Percentiles rank a stretch among this genome's conserved stretches.
Evolutionary conservation across 2,888 invertebrate genomes (phyloP).

Genomic region (Morinoia aosen): DNA sequence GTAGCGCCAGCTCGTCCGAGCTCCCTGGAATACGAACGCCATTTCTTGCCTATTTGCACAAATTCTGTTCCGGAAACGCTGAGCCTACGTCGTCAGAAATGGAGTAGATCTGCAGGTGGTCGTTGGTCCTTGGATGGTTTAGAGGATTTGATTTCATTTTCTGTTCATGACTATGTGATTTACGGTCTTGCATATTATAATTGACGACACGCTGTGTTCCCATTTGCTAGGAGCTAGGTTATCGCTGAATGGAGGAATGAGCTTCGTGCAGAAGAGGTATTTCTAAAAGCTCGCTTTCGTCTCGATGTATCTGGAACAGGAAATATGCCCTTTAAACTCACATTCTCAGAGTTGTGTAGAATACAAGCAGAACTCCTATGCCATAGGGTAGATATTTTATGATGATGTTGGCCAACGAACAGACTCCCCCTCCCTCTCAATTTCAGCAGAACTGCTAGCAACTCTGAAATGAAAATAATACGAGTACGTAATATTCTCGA

Average conservation of each 20-base stretch:
- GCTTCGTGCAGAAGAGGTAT: neutral
- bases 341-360: too few species aligned
- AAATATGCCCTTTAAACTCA: too few species aligned
- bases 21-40: neutral
- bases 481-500: too few species aligned
- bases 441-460: too few species aligned
- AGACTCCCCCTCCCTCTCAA: too few species aligned
- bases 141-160: neutral
- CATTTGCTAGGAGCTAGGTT: neutral
- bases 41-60: constrained; percentile 17
- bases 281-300: neutral
- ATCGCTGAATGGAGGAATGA: neutral
- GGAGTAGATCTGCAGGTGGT: neutral
- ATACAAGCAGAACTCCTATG: too few species aligned
- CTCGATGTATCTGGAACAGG: too few species aligned
- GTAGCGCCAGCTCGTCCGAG: neutral
- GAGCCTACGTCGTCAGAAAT: neutral
- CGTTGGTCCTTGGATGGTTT: neutral
- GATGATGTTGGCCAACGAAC: too few species aligned
- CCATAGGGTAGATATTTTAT: too few species aligned
- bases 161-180: neutral
- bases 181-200: neutral
- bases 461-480: too few species aligned
- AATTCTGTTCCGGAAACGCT: constrained; percentile 1
- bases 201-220: neutral